Evolutionary conservation across 2,113 vertebrate species (phyloP).

Genomic region (Turnix velox): DNA sequence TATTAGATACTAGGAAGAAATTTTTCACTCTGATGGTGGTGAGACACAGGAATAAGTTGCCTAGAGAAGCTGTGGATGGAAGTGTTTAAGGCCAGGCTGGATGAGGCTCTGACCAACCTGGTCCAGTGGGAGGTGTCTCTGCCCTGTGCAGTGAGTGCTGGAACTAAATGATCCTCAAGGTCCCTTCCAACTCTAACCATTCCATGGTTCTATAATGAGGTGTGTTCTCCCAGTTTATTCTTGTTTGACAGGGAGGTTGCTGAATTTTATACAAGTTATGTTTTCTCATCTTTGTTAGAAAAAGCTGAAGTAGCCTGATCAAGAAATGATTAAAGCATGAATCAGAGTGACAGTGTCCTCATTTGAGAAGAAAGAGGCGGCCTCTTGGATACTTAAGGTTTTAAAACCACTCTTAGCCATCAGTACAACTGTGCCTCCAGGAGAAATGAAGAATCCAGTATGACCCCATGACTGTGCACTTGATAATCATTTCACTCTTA

Average conservation of each 20-base stretch:
- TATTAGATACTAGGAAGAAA: too few relatives aligned
- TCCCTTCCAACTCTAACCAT: too few relatives aligned
- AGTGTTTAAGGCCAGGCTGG: too few relatives aligned
- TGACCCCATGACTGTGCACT: constrained; percentile 32
- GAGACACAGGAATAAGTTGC: too few relatives aligned
- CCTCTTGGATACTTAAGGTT: neutral
- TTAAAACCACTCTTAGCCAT: neutral
- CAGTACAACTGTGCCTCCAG: constrained; percentile 2
- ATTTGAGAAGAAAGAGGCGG: constrained; percentile 16
- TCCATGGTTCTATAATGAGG: neutral
- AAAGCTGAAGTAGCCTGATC: neutral
- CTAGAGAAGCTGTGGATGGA: too few relatives aligned
- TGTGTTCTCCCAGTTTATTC: neutral
- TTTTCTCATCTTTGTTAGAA: neutral
- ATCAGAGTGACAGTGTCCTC: neutral
- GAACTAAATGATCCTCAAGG: too few relatives aligned
- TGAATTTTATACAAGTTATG: neutral
- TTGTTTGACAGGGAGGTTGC: neutral
- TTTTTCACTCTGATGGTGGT: too few relatives aligned
- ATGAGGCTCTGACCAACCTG: too few relatives aligned
- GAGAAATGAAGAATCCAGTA: constrained; percentile 17
- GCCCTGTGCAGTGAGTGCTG: too few relatives aligned
- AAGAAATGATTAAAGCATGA: neutral
- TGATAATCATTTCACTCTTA: constrained; percentile 44
- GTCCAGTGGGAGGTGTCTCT: too few relatives aligned